Base-by-base conservation (phyloP, 2,888 invertebrate genomes). In the Schizaphis graminum region DNA sequence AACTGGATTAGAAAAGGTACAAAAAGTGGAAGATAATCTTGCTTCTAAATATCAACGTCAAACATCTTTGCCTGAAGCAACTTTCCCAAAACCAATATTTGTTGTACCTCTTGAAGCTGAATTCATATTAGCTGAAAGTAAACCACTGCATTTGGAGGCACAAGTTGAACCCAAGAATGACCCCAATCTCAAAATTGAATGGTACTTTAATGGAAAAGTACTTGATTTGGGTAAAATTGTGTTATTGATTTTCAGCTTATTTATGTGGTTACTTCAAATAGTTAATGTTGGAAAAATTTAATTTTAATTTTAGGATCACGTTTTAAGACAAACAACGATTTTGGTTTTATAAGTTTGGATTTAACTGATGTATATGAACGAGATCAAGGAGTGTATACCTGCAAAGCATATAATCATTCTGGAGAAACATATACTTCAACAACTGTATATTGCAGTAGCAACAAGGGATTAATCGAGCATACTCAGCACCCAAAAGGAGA, bases 401-500 rank as follows among this genome's bases (percentile, higher is more conserved):
- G 98, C 96, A 98, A 98, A 95, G 98, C 98, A 28, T 98, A 97
- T 95, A 99, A 99, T 95, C 97, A 97, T 96, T 97, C 97, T 95
- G 99, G 99, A 28, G 99, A 99, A 96, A 98, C 98, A 2, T 98
- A 98, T 95, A 98, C 98, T 61, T 98, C 98, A 0, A 98, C 98
- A 0, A 98, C 98, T 21, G 97, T 99, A 94, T 98, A 97, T 96
- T 98, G 98, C 95, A 97, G 97, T 26, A 97, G 97, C 95, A 98
- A 98, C 96, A 97, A 98, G 95, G 97, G 97, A 95, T 97, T 99
- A 44, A 98, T 98, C 95, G 98, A 98, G 95, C 97, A 97, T 95
- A 98, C 98, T 2, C 98, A 98, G 96, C 99, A 99, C 97, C 99
- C 99, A 93, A 98, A 98, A 96, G 99, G 99, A n/a, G 97, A 98